Percentiles rank a stretch among this genome's conserved stretches.
These are phyloP conservation scores for Volucella inflata DNA, from an alignment of 2,888 invertebrate species.

Conservation along the genomic window DNA sequence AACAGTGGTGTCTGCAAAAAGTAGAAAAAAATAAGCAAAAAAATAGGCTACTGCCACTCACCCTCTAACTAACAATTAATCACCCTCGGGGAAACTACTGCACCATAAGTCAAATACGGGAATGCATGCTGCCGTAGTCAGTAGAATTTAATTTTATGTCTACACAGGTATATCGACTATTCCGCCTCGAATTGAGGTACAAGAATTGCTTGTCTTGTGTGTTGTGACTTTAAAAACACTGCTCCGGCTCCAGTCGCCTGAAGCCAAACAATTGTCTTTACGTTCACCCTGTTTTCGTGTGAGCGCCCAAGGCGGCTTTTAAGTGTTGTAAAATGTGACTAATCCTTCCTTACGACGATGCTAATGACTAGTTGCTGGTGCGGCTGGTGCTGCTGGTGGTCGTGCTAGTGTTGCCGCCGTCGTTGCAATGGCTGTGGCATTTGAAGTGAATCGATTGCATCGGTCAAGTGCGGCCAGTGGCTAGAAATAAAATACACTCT, in stretches of 20 bases:
- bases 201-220: conserved; percentile 18
- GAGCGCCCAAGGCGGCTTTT: conserved; percentile 44
- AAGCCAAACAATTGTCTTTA: conserved; percentile 66
- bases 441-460: conserved; percentile 67
- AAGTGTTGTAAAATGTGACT: conserved; percentile 54
- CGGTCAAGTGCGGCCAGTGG: conserved; percentile 69
- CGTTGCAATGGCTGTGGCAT: conserved; percentile 1
- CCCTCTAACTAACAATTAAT: conserved; percentile 34
- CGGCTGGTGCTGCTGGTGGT: neutral
- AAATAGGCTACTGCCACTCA: neutral
- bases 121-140: neutral
- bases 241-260: conserved; percentile 30
- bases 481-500: conserved; percentile 40
- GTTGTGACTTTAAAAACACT: conserved; percentile 36
- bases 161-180: neutral
- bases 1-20: conserved; percentile 33
- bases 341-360: conserved; percentile 58
- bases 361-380: conserved; percentile 4
- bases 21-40: neutral
- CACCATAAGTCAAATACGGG: neutral
- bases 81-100: conserved; percentile 9
- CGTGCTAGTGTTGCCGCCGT: neutral
- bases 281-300: conserved; percentile 13
- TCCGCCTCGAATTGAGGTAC: neutral
- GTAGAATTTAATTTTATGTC: conserved; percentile 9